Base-by-base conservation (phyloP, 1,140 invertebrate species). In the Lineus longissimus region DNA sequence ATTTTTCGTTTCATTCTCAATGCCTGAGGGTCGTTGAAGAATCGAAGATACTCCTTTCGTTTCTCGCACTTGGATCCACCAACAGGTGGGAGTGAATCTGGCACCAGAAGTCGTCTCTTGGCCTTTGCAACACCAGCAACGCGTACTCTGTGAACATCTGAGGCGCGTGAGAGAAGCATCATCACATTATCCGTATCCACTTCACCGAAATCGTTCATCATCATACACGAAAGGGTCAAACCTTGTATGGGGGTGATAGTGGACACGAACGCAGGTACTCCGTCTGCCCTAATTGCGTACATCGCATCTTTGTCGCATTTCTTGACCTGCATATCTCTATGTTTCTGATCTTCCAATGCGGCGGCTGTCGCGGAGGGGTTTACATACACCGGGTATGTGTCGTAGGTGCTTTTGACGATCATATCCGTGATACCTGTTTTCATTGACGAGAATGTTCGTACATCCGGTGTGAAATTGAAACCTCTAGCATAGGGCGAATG, bases 71-170 rank as follows among this genome's bases (percentile, higher is more conserved):
- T 51, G 6, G 47, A 51, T 9, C 47, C 47, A 27, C 47, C 47
- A n/a, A 51, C 47, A 7, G 47, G 47, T 7, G 6, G 4, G 6
- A 51, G 47, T n/a, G 47, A 51, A 51, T 51, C 47, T 19, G 47
- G 47, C 25, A 51, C 47, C 25, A 51, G 25, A 4, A 51, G 25
- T 51, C 47, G 6, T n/a, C 47, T 51, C 47, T 51, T 51, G 47
- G 47, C 47, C 47, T 51, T 51, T 51, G 47, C 6, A 19, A 51
- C 47, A 51, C 47, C 47, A 51, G 47, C 6, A 51, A 51, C 47
- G n/a, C 47, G 47, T n/a, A 51, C 47, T n/a, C n/a, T 51, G 25
- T 51, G 47, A 51, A 51, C 47, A n/a, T 51, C 47, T n/a, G 47
- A 51, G n/a, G 47, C 47, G 4, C 47, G 6, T 4, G 47, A 51